These are phyloP conservation scores for Coracopsis vasa DNA, from an alignment of 2,113 vertebrate species.

Conservation along the genomic window DNA sequence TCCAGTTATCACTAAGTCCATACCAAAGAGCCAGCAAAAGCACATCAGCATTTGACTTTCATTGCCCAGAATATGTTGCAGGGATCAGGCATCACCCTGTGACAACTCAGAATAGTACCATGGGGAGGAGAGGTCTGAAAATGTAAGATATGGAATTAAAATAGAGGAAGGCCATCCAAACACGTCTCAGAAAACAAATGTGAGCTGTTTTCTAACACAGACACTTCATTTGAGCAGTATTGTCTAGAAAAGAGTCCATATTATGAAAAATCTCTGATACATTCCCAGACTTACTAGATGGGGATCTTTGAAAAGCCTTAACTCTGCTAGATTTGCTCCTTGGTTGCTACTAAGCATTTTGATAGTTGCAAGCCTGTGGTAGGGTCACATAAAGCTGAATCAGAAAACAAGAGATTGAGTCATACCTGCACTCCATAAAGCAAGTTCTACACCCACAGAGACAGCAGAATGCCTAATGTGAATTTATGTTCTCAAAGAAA, in stretches of 20 bases:
- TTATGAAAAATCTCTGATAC: rapidly evolving
- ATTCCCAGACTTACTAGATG: neutral
- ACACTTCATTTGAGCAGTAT: neutral
- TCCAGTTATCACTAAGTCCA: neutral
- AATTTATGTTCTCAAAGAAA: neutral
- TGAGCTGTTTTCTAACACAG: neutral
- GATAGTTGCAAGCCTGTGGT: neutral
- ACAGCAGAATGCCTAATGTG: neutral
- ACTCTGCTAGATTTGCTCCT: neutral
- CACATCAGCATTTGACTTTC: neutral
- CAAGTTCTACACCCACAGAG: neutral
- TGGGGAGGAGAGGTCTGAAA: neutral
- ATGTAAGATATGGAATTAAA: neutral
- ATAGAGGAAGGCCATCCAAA: neutral
- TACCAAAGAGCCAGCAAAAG: neutral
- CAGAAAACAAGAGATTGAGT: constrained; percentile 5
- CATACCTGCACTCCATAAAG: neutral
- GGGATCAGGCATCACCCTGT: neutral
- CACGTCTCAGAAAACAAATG: neutral
- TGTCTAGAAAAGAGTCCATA: neutral
- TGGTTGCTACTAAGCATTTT: neutral
- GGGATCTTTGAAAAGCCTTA: neutral
- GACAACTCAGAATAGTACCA: neutral
- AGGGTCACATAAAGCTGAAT: neutral
- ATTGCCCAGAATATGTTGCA: rapidly evolving